phyloP scores from a whole-genome alignment of 1,140 invertebrate genomes.

The Drosophila pectinifera region DNA sequence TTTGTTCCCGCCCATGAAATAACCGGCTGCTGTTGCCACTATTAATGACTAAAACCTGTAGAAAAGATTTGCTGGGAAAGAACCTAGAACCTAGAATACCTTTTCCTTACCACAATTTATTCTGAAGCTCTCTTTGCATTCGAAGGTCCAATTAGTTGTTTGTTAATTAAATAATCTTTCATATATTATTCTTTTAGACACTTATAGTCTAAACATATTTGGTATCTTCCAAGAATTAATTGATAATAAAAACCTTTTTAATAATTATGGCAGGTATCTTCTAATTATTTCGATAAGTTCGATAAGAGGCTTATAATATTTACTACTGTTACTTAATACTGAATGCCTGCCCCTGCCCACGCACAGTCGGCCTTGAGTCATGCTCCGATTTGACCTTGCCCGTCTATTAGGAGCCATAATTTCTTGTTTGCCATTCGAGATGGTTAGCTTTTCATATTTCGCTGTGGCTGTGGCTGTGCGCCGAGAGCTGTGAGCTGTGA shows the following conservation, averaged over 20 bases:
- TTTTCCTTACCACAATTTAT: too few species aligned
- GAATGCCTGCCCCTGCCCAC: constrained; percentile 5
- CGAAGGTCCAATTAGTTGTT: too few species aligned
- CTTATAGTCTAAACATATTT: too few species aligned
- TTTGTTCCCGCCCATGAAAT: not conserved
- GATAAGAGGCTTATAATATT: not conserved
- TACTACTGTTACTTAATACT: too few species aligned
- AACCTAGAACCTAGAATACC: too few species aligned
- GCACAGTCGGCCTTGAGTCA: constrained; percentile 20
- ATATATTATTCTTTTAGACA: too few species aligned
- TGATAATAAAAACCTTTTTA: too few species aligned
- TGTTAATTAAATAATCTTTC: too few species aligned
- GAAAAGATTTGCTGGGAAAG: too few species aligned
- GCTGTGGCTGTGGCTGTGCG: constrained; percentile 5
- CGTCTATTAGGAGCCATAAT: constrained; percentile 34
- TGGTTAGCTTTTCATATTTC: constrained; percentile 41
- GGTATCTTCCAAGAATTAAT: too few species aligned
- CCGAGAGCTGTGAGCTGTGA: too few species aligned
- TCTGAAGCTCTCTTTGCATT: too few species aligned
- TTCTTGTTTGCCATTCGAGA: constrained; percentile 45
- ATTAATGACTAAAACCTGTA: not conserved
- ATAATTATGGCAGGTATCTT: not conserved
- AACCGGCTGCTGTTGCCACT: not conserved
- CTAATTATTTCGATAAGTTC: not conserved
- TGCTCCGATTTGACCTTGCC: constrained; percentile 34